A percentile compares a stretch with the other conserved stretches of the same genome.
Conservation (phyloP, 2,797 vertebrate species). For the Etheostoma nigrum region DNA sequence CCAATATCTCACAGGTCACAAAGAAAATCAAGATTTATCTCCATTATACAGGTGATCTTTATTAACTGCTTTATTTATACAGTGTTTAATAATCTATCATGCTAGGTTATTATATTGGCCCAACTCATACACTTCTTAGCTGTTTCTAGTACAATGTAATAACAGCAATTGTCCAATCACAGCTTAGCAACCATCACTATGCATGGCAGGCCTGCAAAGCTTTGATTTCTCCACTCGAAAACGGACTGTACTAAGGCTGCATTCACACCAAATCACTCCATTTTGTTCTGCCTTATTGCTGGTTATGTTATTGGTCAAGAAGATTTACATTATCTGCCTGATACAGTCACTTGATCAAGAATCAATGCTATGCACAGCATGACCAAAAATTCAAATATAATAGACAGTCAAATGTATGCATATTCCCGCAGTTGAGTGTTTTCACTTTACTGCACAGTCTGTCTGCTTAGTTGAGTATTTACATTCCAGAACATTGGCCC, state of each 20-base stretch:
- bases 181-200: not conserved
- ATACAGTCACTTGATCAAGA: conserved; percentile 39
- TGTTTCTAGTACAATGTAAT: not conserved
- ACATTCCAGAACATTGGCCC: conserved; percentile 65
- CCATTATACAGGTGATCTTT: not conserved
- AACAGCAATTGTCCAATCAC: not conserved
- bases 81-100: not conserved
- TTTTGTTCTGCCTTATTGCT: too few species aligned
- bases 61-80: conserved; percentile 1
- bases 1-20: conserved; percentile 1
- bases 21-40: not conserved
- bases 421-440: conserved; percentile 47
- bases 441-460: conserved; percentile 57
- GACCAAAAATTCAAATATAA: conserved; percentile 41
- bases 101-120: not conserved
- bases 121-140: not conserved
- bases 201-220: not conserved
- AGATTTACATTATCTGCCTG: conserved; percentile 25
- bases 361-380: conserved; percentile 18
- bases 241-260: not conserved
- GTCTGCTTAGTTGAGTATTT: conserved; percentile 71
- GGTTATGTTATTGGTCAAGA: not conserved
- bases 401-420: conserved; percentile 60
- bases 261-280: too few species aligned
- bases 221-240: not conserved